These are phyloP conservation scores for Lasiommata megera DNA, from an alignment of 2,888 invertebrate genomes.

Conservation along the genomic window DNA sequence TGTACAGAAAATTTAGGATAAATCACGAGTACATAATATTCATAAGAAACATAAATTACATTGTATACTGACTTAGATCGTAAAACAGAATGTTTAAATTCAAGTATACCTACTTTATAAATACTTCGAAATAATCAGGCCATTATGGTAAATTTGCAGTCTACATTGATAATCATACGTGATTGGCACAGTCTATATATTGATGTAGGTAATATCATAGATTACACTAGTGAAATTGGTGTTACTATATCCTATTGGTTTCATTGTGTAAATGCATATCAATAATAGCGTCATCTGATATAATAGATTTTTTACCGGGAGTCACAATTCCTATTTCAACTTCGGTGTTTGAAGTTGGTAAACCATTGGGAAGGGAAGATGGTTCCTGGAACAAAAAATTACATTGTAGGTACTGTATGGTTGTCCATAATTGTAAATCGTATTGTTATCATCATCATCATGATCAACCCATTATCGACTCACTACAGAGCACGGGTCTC, in stretches of 20 bases:
- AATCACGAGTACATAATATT: no score
- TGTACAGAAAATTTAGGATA: no score
- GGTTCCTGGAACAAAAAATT: constrained; percentile 51
- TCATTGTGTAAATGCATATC: constrained; percentile 77
- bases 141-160: constrained; percentile 7
- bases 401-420: no score
- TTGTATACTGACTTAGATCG: no score
- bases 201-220: not conserved
- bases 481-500: no score
- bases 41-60: no score
- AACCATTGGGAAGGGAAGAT: constrained; percentile 67
- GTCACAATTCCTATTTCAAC: constrained; percentile 56
- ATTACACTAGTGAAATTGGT: not conserved
- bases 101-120: not conserved
- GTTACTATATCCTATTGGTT: constrained; percentile 21
- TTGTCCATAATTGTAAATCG: no score
- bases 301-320: constrained; percentile 71
- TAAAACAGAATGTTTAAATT: no score
- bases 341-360: constrained; percentile 73
- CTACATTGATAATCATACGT: constrained; percentile 7
- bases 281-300: constrained; percentile 80
- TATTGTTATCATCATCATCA: no score
- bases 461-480: no score
- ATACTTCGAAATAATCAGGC: constrained; percentile 6
- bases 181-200: constrained; percentile 7